Percentiles rank a stretch among this genome's conserved stretches.
Conservation (phyloP, 1,140 invertebrate species). For the Melanaphis sacchari region DNA sequence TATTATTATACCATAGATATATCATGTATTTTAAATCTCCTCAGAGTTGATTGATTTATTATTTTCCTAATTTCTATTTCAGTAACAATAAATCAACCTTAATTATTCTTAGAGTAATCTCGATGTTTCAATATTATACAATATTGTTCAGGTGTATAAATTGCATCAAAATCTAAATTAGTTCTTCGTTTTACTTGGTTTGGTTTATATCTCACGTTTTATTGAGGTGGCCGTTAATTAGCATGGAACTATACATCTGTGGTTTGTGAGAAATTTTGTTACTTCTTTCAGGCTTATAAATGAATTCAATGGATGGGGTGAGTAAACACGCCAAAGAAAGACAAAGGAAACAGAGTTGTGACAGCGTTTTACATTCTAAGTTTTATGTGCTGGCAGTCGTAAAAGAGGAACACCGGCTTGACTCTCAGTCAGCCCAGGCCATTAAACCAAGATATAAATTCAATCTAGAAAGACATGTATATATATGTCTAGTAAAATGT, state of each 20-base stretch:
- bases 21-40: too few species aligned
- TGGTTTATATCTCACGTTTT: constrained; percentile 12
- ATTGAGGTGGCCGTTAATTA: constrained; percentile 36
- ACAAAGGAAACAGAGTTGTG: neutral
- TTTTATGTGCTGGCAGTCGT: constrained; percentile 46
- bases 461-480: constrained; percentile 14
- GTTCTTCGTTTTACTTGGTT: neutral
- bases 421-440: neutral
- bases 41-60: neutral
- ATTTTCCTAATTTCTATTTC: neutral
- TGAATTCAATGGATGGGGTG: neutral
- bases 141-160: neutral
- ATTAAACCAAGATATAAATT: constrained; percentile 52
- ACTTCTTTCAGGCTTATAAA: neutral
- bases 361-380: constrained; percentile 19
- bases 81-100: neutral
- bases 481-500: neutral
- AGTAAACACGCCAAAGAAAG: neutral
- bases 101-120: neutral
- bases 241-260: neutral
- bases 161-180: constrained; percentile 14
- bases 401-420: constrained; percentile 41
- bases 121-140: neutral
- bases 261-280: neutral
- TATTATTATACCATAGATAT: neutral